Percentiles rank a stretch among this genome's conserved stretches.
Evolutionary conservation across 2,113 vertebrate genomes (phyloP).

Genomic region (Todiramphus saurophagus): DNA sequence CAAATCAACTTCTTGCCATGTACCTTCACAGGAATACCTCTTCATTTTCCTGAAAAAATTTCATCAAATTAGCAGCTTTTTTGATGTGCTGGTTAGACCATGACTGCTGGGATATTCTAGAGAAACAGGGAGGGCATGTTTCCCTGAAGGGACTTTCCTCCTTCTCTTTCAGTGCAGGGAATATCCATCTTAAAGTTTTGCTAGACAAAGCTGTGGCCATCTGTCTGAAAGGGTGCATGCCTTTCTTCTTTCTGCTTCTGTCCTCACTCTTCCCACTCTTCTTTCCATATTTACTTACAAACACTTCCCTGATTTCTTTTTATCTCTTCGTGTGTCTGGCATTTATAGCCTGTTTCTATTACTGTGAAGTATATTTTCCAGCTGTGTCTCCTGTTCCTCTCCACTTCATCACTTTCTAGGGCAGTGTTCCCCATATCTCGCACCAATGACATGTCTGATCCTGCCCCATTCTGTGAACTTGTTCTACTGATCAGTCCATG

Average conservation of each 20-base stretch:
- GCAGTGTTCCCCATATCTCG: neutral
- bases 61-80: neutral
- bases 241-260: neutral
- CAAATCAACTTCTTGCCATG: neutral
- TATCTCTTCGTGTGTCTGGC: neutral
- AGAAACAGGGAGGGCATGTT: neutral
- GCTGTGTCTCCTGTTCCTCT: neutral
- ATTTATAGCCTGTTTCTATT: neutral
- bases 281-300: slow-evolving; percentile 14
- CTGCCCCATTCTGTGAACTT: neutral
- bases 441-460: neutral
- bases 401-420: neutral
- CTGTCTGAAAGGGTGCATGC: neutral
- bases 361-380: neutral
- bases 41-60: neutral
- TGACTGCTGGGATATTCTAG: neutral
- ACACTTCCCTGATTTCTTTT: neutral
- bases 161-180: neutral
- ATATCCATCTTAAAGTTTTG: neutral
- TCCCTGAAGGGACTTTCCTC: neutral
- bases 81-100: accelerated
- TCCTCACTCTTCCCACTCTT: slow-evolving; percentile 13
- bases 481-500: neutral
- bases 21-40: neutral
- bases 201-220: neutral